phyloP scores from a whole-genome alignment of 2,797 vertebrate genomes.

The Onychomys leucogaster region DNA sequence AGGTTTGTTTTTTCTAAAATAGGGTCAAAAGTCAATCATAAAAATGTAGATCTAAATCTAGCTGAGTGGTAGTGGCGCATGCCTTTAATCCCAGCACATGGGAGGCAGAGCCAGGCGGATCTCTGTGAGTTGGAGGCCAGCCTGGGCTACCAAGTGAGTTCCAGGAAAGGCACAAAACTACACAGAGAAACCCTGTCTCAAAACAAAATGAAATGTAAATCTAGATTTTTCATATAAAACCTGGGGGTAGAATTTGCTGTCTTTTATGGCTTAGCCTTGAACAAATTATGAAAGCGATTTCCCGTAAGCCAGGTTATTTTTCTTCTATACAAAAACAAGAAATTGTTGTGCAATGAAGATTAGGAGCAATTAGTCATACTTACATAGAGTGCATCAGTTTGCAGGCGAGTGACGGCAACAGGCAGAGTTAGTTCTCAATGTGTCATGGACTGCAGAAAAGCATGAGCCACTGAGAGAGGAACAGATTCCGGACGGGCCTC shows the following conservation, averaged over 20 bases:
- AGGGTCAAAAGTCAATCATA: conserved; percentile 28
- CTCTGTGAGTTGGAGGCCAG: no score
- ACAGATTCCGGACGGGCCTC: background rate
- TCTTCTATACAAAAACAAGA: conserved; percentile 83
- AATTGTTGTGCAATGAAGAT: conserved; percentile 83
- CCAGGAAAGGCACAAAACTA: no score
- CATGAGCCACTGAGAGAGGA: conserved; percentile 79
- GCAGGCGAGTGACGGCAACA: conserved; percentile 82
- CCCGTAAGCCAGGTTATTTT: conserved; percentile 82
- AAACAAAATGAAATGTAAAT: conserved; percentile 49
- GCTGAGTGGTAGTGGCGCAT: no score
- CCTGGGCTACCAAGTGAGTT: no score
- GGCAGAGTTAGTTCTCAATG: conserved; percentile 82
- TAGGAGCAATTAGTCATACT: conserved; percentile 85
- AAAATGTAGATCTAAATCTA: conserved; percentile 41
- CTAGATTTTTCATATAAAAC: conserved; percentile 65
- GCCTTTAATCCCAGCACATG: no score
- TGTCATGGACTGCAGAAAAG: conserved; percentile 81
- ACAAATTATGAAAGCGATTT: conserved; percentile 80
- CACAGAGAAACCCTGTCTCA: no score
- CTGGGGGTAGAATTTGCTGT: conserved; percentile 46
- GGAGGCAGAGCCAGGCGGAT: no score
- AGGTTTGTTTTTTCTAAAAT: background rate
- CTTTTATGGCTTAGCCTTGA: conserved; percentile 12
- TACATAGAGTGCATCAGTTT: conserved; percentile 84